Base-by-base conservation (phyloP, 2,797 vertebrate species). In the Tympanoctomys barrerae region DNA sequence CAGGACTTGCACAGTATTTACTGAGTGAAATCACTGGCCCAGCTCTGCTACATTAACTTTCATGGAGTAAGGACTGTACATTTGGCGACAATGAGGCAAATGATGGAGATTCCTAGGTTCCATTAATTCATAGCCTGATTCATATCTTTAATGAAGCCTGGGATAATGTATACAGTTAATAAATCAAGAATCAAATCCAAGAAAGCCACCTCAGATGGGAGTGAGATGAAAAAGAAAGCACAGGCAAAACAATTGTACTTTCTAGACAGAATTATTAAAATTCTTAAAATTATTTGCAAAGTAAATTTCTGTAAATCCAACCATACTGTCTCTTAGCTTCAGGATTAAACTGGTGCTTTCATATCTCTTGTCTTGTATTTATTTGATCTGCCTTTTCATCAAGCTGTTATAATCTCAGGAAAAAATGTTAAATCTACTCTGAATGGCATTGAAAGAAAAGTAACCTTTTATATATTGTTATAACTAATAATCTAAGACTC, bases 401-500 rank as follows among this genome's bases (percentile, higher is more conserved):
- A 90, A 78, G 52, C 52, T 84, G 33, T 81, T 91, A 80, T 3
- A 22, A 39, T 84, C 83, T 87, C 36, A 81, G 54, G 66, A 88
- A 89, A 96, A 71, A 87, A 66, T 36, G n/a, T 94, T 68, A 36
- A 84, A 49, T 93, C 39, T 94, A 54, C 77, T 94, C 61, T 87
- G 89, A 95, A 91, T 91, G 75, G 1, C 54, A 91, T 81, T 26
- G 78, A 77, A 66, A 73, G 39, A n/a, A 83, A 97, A 73, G 21
- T 61, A 73, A 87, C 8, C 14, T 57, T 96, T 96, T 91, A 85
- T 92, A 89, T 90, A 33, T 26, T 87, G 14, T 83, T 80, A 90
- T 91, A 93, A 71, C 31, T 66, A 68, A 82, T 89, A 90, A 95
- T 77, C 82, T 93, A 89, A 87, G 10, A 85, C 82, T 94, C 66